Conservation (phyloP, 2,797 vertebrate species). For the Pseudocheirus occidentalis region DNA sequence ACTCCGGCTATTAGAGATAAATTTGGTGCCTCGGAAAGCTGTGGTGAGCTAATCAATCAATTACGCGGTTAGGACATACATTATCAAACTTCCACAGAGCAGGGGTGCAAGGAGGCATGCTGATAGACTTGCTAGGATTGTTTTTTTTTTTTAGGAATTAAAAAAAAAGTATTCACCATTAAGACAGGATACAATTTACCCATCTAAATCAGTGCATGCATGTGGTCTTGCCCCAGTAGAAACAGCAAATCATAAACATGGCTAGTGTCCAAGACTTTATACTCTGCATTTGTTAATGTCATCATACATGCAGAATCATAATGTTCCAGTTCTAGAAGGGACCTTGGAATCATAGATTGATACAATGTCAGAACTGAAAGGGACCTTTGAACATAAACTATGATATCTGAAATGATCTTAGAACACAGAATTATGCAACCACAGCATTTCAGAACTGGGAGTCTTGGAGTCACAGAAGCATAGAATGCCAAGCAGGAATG, state of each 20-base stretch:
- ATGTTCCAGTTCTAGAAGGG: background rate
- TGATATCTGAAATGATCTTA: background rate
- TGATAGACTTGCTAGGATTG: slow-evolving; percentile 83
- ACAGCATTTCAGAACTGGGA: background rate
- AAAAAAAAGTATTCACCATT: slow-evolving; percentile 74
- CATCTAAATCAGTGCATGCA: slow-evolving; percentile 61
- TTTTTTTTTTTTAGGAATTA: slow-evolving; percentile 78
- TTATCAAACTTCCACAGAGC: slow-evolving; percentile 88
- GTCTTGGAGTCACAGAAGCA: background rate
- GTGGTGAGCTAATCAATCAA: slow-evolving; percentile 94
- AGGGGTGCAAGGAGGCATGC: slow-evolving; percentile 85
- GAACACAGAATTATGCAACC: background rate
- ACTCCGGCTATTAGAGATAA: slow-evolving; percentile 94
- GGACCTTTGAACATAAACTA: background rate
- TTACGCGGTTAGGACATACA: slow-evolving; percentile 91
- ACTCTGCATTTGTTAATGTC: background rate
- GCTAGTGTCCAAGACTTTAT: background rate
- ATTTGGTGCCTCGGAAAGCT: slow-evolving; percentile 91
- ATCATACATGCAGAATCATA: background rate
- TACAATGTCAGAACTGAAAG: background rate
- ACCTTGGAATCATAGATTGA: background rate
- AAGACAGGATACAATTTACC: slow-evolving; percentile 78
- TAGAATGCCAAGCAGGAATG: background rate
- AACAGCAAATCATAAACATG: background rate
- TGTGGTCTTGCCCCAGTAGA: background rate